phyloP scores from a whole-genome alignment of 2,888 invertebrate genomes.

The Pasiphila rectangulata region DNA sequence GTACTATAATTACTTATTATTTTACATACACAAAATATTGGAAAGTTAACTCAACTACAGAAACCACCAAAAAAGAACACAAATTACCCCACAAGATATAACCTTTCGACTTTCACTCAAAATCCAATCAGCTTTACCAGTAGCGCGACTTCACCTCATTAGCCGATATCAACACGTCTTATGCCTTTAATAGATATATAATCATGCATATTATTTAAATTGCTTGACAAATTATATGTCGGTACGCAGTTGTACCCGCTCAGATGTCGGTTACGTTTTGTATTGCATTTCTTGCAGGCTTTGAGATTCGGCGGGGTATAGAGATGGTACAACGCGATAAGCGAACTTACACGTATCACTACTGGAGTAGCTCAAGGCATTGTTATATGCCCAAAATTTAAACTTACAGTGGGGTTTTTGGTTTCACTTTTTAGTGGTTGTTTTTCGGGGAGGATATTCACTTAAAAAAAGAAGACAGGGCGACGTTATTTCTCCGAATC shows the following conservation, averaged over 20 bases:
- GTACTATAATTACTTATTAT: too few relatives aligned
- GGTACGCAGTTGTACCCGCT: slow-evolving; percentile 68
- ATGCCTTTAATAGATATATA: slow-evolving; percentile 76
- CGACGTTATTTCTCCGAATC: too few relatives aligned
- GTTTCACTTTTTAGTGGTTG: too few relatives aligned
- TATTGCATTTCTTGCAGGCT: slow-evolving; percentile 67
- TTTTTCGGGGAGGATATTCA: too few relatives aligned
- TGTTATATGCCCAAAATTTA: too few relatives aligned
- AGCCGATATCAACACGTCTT: slow-evolving; percentile 75
- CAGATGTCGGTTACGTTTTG: slow-evolving; percentile 71
- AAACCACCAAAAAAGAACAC: slow-evolving; percentile 13
- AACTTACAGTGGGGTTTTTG: too few relatives aligned
- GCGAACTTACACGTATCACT: not conserved
- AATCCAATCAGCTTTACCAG: slow-evolving; percentile 44
- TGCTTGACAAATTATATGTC: slow-evolving; percentile 77
- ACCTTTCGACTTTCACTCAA: slow-evolving; percentile 55
- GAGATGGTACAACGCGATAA: slow-evolving; percentile 42
- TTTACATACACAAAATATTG: too few relatives aligned
- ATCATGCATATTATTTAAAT: slow-evolving; percentile 79
- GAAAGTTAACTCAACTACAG: slow-evolving; percentile 11
- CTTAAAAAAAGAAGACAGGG: too few relatives aligned
- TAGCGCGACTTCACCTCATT: slow-evolving; percentile 63
- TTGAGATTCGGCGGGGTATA: slow-evolving; percentile 45
- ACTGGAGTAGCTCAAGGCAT: too few relatives aligned
- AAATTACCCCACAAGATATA: slow-evolving; percentile 29